Conservation (phyloP, 2,113 vertebrate species). For the Mus musculus region DNA sequence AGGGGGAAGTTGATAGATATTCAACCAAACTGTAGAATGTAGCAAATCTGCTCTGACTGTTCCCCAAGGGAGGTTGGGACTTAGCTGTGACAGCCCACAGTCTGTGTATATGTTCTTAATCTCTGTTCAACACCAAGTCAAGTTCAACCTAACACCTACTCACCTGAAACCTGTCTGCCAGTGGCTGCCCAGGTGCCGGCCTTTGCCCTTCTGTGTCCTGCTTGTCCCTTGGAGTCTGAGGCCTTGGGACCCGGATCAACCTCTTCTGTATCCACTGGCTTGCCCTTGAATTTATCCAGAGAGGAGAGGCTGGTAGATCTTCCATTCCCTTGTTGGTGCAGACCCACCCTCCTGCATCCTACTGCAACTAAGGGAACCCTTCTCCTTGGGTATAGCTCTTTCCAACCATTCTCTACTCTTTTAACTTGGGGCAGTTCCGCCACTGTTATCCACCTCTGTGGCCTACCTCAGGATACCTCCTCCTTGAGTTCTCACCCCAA, state of each 20-base stretch:
- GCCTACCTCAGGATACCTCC: neutral
- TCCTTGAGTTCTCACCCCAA: neutral
- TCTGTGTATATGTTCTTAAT: neutral
- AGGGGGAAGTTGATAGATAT: neutral
- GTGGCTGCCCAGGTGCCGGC: too few species aligned
- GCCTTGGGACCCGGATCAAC: too few species aligned
- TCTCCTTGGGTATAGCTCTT: too few species aligned
- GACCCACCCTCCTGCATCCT: neutral
- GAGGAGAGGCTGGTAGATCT: neutral
- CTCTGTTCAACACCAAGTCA: neutral
- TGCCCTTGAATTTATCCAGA: neutral
- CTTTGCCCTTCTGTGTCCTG: neutral
- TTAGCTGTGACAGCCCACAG: neutral
- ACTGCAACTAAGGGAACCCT: neutral
- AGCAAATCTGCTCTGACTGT: neutral
- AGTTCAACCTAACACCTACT: neutral
- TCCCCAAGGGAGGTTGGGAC: neutral
- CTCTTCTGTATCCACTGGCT: neutral
- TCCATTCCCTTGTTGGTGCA: neutral
- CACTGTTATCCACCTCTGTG: neutral
- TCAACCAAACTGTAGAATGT: neutral
- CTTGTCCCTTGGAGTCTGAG: neutral
- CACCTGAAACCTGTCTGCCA: neutral
- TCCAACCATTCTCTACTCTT: neutral
- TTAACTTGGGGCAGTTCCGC: neutral